Conservation (phyloP, 2,797 vertebrate genomes). For the Cossypha caffra region DNA sequence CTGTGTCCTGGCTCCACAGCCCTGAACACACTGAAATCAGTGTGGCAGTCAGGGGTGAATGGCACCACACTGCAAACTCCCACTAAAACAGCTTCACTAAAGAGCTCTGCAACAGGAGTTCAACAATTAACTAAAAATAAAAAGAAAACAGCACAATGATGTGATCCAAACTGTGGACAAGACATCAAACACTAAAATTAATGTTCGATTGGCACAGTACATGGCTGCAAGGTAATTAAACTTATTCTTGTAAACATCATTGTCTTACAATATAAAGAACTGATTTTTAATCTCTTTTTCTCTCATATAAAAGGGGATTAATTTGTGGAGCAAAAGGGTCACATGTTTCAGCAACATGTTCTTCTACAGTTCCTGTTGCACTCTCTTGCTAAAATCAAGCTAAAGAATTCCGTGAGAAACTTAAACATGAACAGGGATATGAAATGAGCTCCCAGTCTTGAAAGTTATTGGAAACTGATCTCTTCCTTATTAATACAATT, state of each 20-base stretch:
- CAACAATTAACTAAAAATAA: not conserved
- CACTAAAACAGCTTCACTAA: not conserved
- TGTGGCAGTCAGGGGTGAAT: accelerated
- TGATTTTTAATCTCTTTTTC: not conserved
- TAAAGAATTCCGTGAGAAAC: constrained; percentile 8
- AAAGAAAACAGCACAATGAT: not conserved
- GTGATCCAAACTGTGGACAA: not conserved
- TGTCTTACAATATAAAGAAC: not conserved
- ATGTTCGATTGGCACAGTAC: accelerated
- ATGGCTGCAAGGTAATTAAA: not conserved
- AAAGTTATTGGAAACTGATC: constrained; percentile 82
- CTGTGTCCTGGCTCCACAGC: accelerated
- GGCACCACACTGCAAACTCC: not conserved
- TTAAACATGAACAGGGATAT: constrained; percentile 51
- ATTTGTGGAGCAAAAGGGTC: constrained; percentile 33
- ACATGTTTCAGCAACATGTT: not conserved
- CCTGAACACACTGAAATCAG: not conserved
- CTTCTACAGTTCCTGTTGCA: not conserved
- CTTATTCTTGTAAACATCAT: not conserved
- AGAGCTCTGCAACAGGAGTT: not conserved
- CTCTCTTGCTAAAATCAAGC: not conserved
- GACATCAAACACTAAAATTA: not conserved
- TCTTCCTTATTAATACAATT: constrained; percentile 83
- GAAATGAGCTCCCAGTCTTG: constrained; percentile 56
- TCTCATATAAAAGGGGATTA: not conserved